These are phyloP conservation scores for Tychaedon coryphoeus DNA, from an alignment of 2,113 vertebrate genomes.

Conservation along the genomic window DNA sequence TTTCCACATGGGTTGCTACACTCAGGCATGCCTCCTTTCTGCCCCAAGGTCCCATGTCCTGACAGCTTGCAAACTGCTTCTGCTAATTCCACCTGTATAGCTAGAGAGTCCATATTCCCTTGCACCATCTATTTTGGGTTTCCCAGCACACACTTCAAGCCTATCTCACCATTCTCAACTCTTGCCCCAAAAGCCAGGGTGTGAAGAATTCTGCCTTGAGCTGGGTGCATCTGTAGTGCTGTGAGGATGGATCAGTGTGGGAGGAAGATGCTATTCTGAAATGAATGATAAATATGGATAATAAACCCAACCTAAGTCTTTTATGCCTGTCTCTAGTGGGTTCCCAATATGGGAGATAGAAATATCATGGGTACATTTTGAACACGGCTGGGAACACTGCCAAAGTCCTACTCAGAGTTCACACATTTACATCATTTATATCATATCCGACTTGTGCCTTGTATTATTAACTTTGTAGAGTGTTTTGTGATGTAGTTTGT, in stretches of 20 bases:
- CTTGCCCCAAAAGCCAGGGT: constrained; percentile 31
- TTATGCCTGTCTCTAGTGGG: constrained; percentile 43
- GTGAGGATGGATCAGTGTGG: constrained; percentile 14
- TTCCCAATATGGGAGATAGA: constrained; percentile 53
- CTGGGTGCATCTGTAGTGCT: not conserved
- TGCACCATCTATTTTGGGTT: constrained; percentile 29
- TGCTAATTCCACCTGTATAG: not conserved
- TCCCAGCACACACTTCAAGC: not conserved
- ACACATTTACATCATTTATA: constrained; percentile 65
- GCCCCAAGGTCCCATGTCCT: not conserved
- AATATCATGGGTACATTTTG: constrained; percentile 67
- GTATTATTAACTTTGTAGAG: constrained; percentile 55
- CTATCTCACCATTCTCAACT: not conserved
- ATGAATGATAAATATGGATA: constrained; percentile 54
- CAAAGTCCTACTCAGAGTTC: constrained; percentile 63
- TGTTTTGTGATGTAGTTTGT: constrained; percentile 42
- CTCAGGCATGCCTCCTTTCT: not conserved
- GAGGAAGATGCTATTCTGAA: constrained; percentile 59
- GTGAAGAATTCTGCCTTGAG: constrained; percentile 31
- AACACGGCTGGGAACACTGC: constrained; percentile 42
- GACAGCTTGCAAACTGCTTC: not conserved
- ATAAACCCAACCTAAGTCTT: constrained; percentile 47
- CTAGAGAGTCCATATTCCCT: not conserved
- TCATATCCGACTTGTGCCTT: constrained; percentile 48
- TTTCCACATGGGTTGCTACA: not conserved